phyloP scores from a whole-genome alignment of 2,888 invertebrate genomes.

The Agelastica alni region DNA sequence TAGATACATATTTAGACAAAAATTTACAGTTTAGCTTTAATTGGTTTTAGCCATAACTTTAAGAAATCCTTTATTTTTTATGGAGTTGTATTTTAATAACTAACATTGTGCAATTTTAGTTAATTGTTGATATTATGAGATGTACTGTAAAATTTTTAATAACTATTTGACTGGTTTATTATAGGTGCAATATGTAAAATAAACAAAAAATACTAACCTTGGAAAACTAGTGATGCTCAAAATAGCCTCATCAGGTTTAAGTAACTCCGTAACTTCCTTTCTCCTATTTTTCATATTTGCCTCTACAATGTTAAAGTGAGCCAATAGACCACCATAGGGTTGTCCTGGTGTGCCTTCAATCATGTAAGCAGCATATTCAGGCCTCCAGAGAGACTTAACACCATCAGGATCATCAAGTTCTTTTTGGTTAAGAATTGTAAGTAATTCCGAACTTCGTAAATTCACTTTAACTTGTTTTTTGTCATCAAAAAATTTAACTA shows the following conservation, averaged over 20 bases:
- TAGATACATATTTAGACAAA: no score
- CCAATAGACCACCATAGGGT: conserved; percentile 91
- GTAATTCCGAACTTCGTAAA: conserved; percentile 80
- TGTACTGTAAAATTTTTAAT: no score
- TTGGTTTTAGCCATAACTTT: no score
- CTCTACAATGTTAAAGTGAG: conserved; percentile 97
- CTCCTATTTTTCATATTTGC: conserved; percentile 93
- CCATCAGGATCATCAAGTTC: conserved; percentile 75
- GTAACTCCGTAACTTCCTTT: conserved; percentile 78
- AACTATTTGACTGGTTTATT: no score
- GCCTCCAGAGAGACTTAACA: conserved; percentile 91
- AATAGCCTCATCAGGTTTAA: conserved; percentile 79
- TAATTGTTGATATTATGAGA: no score
- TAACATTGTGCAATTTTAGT: no score
- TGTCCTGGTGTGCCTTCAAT: conserved; percentile 97
- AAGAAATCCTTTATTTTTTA: no score
- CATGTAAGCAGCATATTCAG: conserved; percentile 99
- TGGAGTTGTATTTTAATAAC: no score
- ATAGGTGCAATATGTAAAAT: no score
- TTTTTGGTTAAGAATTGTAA: conserved; percentile 79
- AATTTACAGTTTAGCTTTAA: no score
- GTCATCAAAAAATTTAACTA: conserved; percentile 91
- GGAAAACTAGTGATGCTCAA: conserved; percentile 94
- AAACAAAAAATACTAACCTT: conserved; percentile 63
- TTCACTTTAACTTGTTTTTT: conserved; percentile 82